Evolutionary conservation across 2,113 vertebrate species (phyloP), one percentile per base, ranked within the genome.

Genomic region (Galbula dea): DNA sequence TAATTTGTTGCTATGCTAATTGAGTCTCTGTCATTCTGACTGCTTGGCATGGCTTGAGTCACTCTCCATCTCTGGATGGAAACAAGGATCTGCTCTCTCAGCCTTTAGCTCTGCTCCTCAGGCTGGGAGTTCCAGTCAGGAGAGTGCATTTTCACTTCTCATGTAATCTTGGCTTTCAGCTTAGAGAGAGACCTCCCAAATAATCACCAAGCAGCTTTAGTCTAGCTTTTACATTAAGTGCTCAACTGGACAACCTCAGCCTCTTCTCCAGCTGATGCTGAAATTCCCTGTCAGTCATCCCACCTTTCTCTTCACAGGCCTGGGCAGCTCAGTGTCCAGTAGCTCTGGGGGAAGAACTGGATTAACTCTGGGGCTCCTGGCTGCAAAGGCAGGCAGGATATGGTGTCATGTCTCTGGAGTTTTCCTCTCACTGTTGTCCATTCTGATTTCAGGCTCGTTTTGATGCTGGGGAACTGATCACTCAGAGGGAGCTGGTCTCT

Each of bases 401-500:
- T n/a, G n/a, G n/a, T n/a, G n/a, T n/a, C n/a, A n/a, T n/a, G n/a
- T n/a, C n/a, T n/a, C n/a, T n/a, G 41, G 34, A 69, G 72, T n/a
- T 55, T 29, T 34, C 17, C n/a, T 34, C 66, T 69, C 46, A 71
- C 17, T 18, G 32, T 5, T 61, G 39, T 43, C 36, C 18, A 10
- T 19, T 61, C 20, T 2, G 9, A 39, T 57, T 58, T 2, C 95
- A 99, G 99, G 99, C 99, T 51, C 98, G 99, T n/a, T 99, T 99
- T 75, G 99, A 99, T 74, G 99, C 99, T 2, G 98, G 99, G 5
- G 99, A 99, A 74, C 94, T 99, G 88, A 99, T 99, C 97, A 99
- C 99, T 8, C 99, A 99, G 97, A 98, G 99, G 96, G 99, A 99
- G 97, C 92, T 99, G 43, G 99, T 99, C 75, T 99, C 99, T 7